These are phyloP conservation scores for Intellagama lesueurii DNA, from an alignment of 2,797 vertebrate genomes.

Conservation along the genomic window DNA sequence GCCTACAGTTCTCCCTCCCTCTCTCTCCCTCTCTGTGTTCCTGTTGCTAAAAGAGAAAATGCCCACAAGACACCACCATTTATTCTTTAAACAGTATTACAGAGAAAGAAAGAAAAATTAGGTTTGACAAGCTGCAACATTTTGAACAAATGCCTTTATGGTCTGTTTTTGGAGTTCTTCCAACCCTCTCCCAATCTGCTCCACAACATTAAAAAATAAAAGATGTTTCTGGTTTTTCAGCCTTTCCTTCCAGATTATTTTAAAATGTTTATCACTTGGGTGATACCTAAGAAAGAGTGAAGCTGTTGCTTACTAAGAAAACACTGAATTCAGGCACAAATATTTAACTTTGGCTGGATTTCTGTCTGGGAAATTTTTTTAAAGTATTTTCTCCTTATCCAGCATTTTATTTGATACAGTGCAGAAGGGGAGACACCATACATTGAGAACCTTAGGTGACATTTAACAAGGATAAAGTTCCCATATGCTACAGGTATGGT, in stretches of 20 bases:
- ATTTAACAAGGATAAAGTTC: slow-evolving; percentile 3
- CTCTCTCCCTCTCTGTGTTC: slow-evolving; percentile 1
- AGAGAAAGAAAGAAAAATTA: slow-evolving; percentile 12
- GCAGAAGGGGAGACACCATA: not conserved
- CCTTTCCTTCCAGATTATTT: not conserved
- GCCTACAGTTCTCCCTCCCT: not conserved
- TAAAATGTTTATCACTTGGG: slow-evolving; percentile 3
- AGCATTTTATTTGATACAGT: not conserved
- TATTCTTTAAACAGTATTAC: slow-evolving; percentile 20
- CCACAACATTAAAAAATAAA: not conserved
- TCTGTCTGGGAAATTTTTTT: not conserved
- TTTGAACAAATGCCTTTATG: not conserved
- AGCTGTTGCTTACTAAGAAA: not conserved
- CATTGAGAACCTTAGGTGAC: not conserved
- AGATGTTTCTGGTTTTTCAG: rapidly evolving
- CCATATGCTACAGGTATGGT: not conserved
- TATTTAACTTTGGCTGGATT: slow-evolving; percentile 5
- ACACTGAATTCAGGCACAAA: not conserved
- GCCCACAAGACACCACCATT: slow-evolving; percentile 3
- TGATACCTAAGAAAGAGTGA: slow-evolving; percentile 1
- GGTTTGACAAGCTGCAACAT: not conserved
- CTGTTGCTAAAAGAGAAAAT: slow-evolving; percentile 42
- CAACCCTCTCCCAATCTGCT: not conserved
- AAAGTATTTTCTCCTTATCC: not conserved
- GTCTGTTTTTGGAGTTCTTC: not conserved